Evolutionary conservation across 2,113 vertebrate genomes (phyloP).

Genomic region (Petaurus breviceps): DNA sequence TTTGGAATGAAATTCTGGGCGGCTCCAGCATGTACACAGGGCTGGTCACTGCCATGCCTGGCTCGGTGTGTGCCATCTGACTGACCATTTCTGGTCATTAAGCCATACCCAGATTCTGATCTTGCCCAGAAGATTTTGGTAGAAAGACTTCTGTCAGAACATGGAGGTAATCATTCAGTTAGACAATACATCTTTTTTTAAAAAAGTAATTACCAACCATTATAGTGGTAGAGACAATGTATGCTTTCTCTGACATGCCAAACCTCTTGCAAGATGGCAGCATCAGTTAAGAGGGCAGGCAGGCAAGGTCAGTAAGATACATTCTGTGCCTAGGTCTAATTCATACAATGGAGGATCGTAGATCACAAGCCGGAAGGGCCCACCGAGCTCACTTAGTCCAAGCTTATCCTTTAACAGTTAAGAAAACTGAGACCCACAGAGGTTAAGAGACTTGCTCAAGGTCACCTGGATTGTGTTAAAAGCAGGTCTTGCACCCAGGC

Average conservation of each 20-base stretch:
- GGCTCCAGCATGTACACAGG: conserved; percentile 6
- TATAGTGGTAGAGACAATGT: conserved; percentile 26
- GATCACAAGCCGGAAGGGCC: background rate
- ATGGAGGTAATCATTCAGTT: conserved; percentile 17
- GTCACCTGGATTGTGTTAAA: background rate
- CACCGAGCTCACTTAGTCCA: background rate
- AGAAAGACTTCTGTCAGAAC: conserved; percentile 24
- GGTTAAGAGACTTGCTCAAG: background rate
- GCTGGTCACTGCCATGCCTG: background rate
- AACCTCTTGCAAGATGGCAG: background rate
- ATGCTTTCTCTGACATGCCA: conserved; percentile 17
- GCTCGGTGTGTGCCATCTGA: background rate
- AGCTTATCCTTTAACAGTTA: background rate
- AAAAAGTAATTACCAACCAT: conserved; percentile 12
- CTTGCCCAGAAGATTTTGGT: conserved; percentile 31
- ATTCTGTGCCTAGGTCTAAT: background rate
- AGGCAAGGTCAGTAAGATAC: background rate
- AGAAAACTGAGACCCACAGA: background rate
- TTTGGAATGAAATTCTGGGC: background rate
- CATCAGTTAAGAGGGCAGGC: background rate
- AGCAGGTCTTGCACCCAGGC: background rate
- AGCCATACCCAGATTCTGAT: conserved; percentile 16
- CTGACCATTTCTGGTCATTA: background rate
- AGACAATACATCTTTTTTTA: background rate
- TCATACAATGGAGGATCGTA: background rate